Percentiles rank a stretch among this genome's conserved stretches.
phyloP scores from a whole-genome alignment of 2,113 vertebrate genomes.

The Varanus komodoensis region DNA sequence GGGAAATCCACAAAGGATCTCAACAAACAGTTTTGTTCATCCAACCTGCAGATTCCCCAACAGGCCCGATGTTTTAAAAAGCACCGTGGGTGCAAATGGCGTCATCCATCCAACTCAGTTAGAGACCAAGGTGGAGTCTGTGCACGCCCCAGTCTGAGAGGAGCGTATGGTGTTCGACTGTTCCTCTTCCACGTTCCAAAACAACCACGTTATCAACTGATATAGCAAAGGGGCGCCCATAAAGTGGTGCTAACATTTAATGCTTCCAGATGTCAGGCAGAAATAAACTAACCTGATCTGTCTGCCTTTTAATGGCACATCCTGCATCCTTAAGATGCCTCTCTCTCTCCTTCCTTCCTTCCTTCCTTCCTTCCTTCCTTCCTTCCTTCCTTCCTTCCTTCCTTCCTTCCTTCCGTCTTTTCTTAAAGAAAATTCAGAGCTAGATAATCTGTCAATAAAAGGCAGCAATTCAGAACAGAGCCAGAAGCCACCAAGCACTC shows the following conservation, averaged over 20 bases:
- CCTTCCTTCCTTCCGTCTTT: background rate
- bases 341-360: too few species aligned
- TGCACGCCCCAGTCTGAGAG: background rate
- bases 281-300: background rate
- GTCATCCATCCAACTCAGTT: too few species aligned
- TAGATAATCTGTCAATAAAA: background rate
- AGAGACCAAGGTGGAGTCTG: background rate
- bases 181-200: accelerated
- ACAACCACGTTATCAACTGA: background rate
- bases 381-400: too few species aligned
- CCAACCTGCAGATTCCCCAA: too few species aligned
- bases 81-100: too few species aligned
- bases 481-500: background rate
- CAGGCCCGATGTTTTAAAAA: too few species aligned
- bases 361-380: too few species aligned
- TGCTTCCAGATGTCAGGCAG: background rate
- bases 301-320: background rate
- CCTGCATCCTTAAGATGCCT: background rate
- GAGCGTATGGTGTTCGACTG: background rate
- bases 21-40: too few species aligned
- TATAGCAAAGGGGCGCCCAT: background rate
- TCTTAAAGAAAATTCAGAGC: background rate
- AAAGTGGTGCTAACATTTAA: background rate
- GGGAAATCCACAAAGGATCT: too few species aligned
- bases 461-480: background rate